These are phyloP conservation scores for Fulica atra DNA, from an alignment of 2,113 vertebrate genomes.

Conservation along the genomic window DNA sequence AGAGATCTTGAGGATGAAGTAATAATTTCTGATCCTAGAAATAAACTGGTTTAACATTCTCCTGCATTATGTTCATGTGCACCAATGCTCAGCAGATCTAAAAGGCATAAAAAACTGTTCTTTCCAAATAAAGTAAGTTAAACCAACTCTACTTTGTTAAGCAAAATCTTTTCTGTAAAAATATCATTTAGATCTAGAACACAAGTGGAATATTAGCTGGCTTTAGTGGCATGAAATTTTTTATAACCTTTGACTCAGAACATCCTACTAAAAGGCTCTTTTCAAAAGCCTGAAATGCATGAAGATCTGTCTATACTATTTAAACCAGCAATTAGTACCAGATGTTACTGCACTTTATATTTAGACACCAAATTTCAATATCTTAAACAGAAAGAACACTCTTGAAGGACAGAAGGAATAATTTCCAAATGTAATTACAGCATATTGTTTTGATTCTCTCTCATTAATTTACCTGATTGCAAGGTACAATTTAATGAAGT, in stretches of 20 bases:
- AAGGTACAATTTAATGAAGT: conserved; percentile 81
- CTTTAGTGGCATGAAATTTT: conserved; percentile 74
- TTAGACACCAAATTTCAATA: conserved; percentile 78
- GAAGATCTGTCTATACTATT: conserved; percentile 78
- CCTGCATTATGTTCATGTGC: background rate
- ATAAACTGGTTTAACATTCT: background rate
- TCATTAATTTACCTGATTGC: conserved; percentile 84
- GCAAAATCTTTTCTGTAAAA: background rate
- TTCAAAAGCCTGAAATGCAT: conserved; percentile 74
- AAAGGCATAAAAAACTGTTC: background rate
- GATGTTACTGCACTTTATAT: conserved; percentile 80
- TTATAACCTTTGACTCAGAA: conserved; percentile 77
- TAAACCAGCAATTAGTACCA: conserved; percentile 82
- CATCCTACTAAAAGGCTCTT: conserved; percentile 72
- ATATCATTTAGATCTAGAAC: conserved; percentile 62
- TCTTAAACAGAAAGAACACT: conserved; percentile 76
- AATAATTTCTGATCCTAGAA: background rate
- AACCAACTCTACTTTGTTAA: background rate
- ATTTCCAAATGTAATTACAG: conserved; percentile 82
- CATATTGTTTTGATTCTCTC: conserved; percentile 79
- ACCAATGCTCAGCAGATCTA: background rate
- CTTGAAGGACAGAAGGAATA: conserved; percentile 81
- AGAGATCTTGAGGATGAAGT: background rate
- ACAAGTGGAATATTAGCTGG: conserved; percentile 71
- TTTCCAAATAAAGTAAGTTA: background rate